Evolutionary conservation across 2,797 vertebrate genomes (phyloP), one percentile per base, ranked within the genome.

Genomic region (Lutjanus argentimaculatus): DNA sequence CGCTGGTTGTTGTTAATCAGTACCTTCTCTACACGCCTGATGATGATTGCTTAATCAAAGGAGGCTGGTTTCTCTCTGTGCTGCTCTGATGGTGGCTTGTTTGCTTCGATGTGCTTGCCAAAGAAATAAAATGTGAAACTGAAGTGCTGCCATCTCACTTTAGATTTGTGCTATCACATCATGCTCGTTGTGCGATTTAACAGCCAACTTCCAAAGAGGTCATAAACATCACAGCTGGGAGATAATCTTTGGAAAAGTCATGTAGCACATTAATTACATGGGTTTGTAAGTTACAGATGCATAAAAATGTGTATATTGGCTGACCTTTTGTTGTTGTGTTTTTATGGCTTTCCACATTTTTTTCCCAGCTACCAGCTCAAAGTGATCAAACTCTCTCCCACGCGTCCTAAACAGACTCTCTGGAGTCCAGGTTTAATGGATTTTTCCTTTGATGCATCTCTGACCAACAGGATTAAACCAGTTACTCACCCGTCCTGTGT

Each of bases 401-500:
- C 14, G 1, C 12, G 2, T 22, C n/a, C 57, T 8, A 5, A 49
- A 71, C 21, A 43, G 6, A 46, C 49, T 46, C 16, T 6, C 5
- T 12, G 6, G 17, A 55, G 22, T 40, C 62, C 11, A 8, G 3
- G 8, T 56, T 48, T n/a, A 7, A 69, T 57, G 48, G 46, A 11
- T 56, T 53, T 53, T 57, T 14, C 64, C 46, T 19, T 0, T 30
- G 55, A 16, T 16, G 17, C 21, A 10, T 48, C 2, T 78, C 11
- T 11, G 36, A 12, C 6, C 14, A 2, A 58, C 61, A 55, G 58
- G 43, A 57, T 21, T 9, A 52, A 63, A 52, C n/a, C 22, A n/a
- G 48, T 6, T 5, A 69, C 96, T 86, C 57, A 99, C 98, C 91
- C 1, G 8, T 15, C 87, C 97, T 1, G 0, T 90, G 87, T 99